Conservation (phyloP, 2,888 invertebrate species). For the Stenchaetothrips biformis region DNA sequence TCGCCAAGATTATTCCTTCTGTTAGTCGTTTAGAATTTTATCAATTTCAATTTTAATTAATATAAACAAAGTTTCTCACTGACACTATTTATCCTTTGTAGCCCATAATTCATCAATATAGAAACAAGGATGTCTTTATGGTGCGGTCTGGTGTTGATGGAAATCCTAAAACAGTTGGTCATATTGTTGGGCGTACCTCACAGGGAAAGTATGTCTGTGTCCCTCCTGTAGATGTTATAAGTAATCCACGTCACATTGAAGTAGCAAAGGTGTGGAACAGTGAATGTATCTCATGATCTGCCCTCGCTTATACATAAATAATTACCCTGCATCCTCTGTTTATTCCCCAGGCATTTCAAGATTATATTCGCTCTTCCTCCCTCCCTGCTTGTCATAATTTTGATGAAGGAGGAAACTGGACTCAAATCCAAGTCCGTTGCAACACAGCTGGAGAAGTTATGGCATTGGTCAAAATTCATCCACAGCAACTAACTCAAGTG, state of each 20-base stretch:
- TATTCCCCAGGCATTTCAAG: constrained; percentile 52
- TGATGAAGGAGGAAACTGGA: constrained; percentile 57
- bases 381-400: constrained; percentile 73
- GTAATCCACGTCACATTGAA: constrained; percentile 42
- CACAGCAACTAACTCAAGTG: constrained; percentile 53
- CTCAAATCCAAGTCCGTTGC: constrained; percentile 49
- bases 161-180: constrained; percentile 45
- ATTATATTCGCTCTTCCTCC: constrained; percentile 64
- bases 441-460: constrained; percentile 66
- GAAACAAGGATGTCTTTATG: constrained; percentile 47
- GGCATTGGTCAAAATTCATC: constrained; percentile 62
- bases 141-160: constrained; percentile 44
- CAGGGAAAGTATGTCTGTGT: constrained; percentile 41
- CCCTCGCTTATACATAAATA: neutral
- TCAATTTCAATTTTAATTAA: neutral
- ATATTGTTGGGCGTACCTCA: constrained; percentile 41
- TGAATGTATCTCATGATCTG: constrained; percentile 2
- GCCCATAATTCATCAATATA: constrained; percentile 43
- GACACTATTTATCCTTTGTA: constrained; percentile 37
- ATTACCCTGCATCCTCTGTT: constrained; percentile 4
- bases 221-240: constrained; percentile 41
- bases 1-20: constrained; percentile 41
- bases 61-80: neutral
- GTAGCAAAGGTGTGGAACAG: constrained; percentile 40
- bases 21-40: constrained; percentile 38